Base-by-base conservation (phyloP, 1,140 invertebrate genomes). In the Drosophila baimaii region DNA sequence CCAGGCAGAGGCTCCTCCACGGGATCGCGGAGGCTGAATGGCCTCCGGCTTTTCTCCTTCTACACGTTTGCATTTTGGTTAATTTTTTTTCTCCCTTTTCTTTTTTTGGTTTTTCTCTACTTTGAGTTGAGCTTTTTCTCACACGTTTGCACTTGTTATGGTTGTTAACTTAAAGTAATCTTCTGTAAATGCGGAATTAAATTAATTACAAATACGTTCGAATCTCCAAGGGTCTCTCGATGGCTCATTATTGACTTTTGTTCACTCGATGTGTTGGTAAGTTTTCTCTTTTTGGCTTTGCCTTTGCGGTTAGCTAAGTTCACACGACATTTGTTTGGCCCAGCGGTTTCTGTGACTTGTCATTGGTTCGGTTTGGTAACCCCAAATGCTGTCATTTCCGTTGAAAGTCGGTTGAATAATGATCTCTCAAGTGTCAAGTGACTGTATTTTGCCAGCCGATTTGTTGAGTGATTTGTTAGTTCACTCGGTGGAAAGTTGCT, bases 101-200 rank as follows among this genome's bases (percentile, higher is more conserved):
- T 19, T 31, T 23, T 55, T 59, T 65, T 59, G 23, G n/a, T 47
- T 64, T 61, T 59, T 51, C 19, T 65, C n/a, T 44, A 58, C 56
- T 66, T 65, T 5, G 19, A 77, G 31, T 81, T 35, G 31, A 23
- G 31, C 31, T 54, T 85, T 81, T 73, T 89, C 58, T 77, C 83
- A 89, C 83, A 83, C 72, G 63, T 79, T 83, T 80, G 66, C 84
- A 88, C 83, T 86, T 88, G 71, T 77, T 78, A 71, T 54, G 51
- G 31, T 71, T 58, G 68, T 64, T 80, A 75, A 71, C 68, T 64
- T 80, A 39, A 39, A 46, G 55, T 79, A 61, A 68, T 75, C 41
- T 65, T 74, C 75, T 79, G 59, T 74, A 84, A 74, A 51, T 74
- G 49, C 43, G 63, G 79, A 68, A 44, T 59, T 46, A 29, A 59